Base-by-base conservation (phyloP, 2,888 invertebrate species). In the Pomacea canaliculata region DNA sequence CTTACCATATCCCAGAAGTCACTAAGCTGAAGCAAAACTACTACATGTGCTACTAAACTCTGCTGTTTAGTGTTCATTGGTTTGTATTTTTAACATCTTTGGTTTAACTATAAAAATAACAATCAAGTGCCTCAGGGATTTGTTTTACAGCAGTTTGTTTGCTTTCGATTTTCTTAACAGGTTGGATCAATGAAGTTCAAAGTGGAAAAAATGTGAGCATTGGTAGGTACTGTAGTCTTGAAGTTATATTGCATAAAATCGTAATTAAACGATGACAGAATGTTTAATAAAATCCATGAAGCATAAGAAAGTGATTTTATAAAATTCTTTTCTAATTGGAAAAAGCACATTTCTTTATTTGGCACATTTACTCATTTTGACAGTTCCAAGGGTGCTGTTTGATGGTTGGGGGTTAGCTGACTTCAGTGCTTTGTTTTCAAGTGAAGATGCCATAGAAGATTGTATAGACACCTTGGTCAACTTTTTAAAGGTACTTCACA, bases 351-450 rank as follows among this genome's bases (percentile, higher is more conserved):
- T 37, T 56, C 51, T 56, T 56, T 56, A 56, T 56, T 56, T 56
- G 51, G 51, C 51, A 4, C 51, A 56, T 56, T 56, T 2, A 56
- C 51, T 10, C 16, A 56, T 56, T 63, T 63, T 27, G 93, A 56
- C 88, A 96, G 97, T 98, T 48, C 98, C 98, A 23, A 93, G 98
- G 85, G 92, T 98, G 62, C 90, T 98, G 46, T 97, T 98, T 90
- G 97, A 98, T 85, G 94, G 94, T 75, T 98, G 97, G 95, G 93
- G 93, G 51, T 92, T 93, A 18, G 92, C 94, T n/a, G 95, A 96
- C 86, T 94, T 95, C 76, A 93, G 94, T 78, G 92, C 93, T 7
- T 92, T 98, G 79, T 93, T 97, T 76, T 93, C 93, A 72, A 94
- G 94, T 77, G 92, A 94, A 66, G 92, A 94, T 0, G 94, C 94